phyloP scores from a whole-genome alignment of 2,113 vertebrate species.

The Arvicanthis niloticus region DNA sequence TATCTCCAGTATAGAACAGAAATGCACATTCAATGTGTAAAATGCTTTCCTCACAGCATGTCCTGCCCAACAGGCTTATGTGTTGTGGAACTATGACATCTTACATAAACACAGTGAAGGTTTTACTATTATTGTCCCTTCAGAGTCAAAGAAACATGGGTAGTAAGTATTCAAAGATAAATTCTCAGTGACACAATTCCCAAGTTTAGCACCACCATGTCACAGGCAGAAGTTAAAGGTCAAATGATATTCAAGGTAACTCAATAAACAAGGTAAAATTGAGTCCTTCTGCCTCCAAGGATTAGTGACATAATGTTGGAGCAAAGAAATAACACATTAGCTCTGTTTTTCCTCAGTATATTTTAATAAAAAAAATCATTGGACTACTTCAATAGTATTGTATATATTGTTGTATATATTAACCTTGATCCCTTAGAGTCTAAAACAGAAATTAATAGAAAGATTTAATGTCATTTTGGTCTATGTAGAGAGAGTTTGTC shows the following conservation, averaged over 20 bases:
- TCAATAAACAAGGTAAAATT: neutral
- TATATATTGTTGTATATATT: neutral
- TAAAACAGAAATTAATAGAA: neutral
- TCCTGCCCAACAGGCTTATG: neutral
- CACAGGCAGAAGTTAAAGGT: neutral
- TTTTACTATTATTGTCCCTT: neutral
- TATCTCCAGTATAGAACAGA: neutral
- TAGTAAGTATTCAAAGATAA: neutral
- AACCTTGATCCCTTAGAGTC: neutral
- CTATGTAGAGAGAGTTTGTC: neutral
- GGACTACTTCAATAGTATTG: neutral
- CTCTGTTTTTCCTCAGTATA: neutral
- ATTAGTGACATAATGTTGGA: neutral
- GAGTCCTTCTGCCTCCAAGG: neutral
- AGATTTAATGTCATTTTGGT: neutral
- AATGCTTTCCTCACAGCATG: too few species aligned
- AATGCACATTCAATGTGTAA: neutral
- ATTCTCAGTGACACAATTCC: neutral
- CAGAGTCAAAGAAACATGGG: neutral
- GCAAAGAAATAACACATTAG: neutral
- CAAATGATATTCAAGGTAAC: neutral
- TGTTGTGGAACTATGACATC: neutral
- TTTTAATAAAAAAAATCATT: slow-evolving; percentile 17
- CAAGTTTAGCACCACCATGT: too few species aligned
- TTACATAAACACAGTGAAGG: neutral